These are phyloP conservation scores for Lycocorax pyrrhopterus DNA, from an alignment of 2,113 vertebrate species.

Conservation along the genomic window DNA sequence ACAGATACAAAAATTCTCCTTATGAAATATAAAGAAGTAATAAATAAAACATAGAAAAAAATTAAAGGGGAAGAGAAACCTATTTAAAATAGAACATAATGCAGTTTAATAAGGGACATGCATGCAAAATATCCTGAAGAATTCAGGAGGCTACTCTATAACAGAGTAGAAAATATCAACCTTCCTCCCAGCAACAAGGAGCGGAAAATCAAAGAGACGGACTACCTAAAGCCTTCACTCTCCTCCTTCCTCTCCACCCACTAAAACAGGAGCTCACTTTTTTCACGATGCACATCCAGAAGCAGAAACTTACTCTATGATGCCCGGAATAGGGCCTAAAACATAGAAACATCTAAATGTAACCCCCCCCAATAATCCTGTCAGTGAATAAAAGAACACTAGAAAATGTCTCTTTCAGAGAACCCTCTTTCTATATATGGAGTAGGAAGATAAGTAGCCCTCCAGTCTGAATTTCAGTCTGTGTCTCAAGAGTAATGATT, in stretches of 20 bases:
- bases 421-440: not conserved
- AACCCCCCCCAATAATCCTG: not conserved
- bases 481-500: not conserved
- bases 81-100: not conserved
- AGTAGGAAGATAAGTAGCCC: not conserved
- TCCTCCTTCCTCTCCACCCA: not conserved
- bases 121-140: not conserved
- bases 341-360: not conserved
- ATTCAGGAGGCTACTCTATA: not conserved
- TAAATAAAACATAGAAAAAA: constrained; percentile 2
- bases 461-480: constrained; percentile 30
- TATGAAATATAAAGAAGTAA: not conserved
- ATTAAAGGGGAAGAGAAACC: not conserved
- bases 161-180: not conserved
- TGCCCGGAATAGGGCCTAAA: not conserved
- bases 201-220: not conserved
- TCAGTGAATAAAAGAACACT: not conserved
- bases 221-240: not conserved
- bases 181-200: not conserved
- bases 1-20: not conserved
- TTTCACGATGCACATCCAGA: not conserved
- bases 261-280: not conserved
- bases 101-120: not conserved
- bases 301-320: not conserved
- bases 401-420: constrained; percentile 11